phyloP scores from a whole-genome alignment of 2,888 invertebrate genomes.

The Epinotia bilunana region DNA sequence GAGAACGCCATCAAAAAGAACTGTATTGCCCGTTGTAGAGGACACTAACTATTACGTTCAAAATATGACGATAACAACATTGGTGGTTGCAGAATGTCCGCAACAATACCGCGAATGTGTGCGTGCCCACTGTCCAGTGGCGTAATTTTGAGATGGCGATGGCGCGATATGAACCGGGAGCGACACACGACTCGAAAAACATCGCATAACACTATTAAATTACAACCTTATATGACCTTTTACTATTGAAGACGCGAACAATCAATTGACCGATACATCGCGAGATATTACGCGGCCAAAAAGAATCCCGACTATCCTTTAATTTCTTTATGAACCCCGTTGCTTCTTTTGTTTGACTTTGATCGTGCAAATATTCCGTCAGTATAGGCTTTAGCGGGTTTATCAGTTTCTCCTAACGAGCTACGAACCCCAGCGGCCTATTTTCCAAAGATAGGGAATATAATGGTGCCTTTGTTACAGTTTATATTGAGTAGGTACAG shows the following conservation, averaged over 20 bases:
- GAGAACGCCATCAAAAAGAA: neutral
- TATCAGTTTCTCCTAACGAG: slow-evolving; percentile 12
- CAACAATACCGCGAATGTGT: neutral
- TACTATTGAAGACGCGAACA: neutral
- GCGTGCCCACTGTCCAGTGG: slow-evolving; percentile 52
- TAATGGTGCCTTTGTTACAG: too few relatives aligned
- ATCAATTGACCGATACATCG: slow-evolving; percentile 49
- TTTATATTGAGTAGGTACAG: too few relatives aligned
- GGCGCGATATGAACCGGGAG: slow-evolving; percentile 50
- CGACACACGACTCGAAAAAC: slow-evolving; percentile 18
- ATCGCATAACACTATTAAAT: neutral
- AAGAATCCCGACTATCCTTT: neutral
- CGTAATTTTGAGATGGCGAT: slow-evolving; percentile 57
- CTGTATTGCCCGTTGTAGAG: neutral
- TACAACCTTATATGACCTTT: neutral
- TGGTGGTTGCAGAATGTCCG: neutral
- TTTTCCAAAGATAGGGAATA: slow-evolving; percentile 13
- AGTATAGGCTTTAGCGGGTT: slow-evolving; percentile 7
- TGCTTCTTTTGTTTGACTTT: neutral
- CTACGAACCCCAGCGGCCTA: slow-evolving; percentile 14
- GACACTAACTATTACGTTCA: slow-evolving; percentile 16
- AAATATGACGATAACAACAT: slow-evolving; percentile 7
- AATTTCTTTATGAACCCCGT: neutral
- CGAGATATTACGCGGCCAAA: slow-evolving; percentile 31
- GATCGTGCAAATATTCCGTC: slow-evolving; percentile 16